Evolutionary conservation across 2,113 vertebrate species (phyloP).

Genomic region (Podilymbus podiceps): DNA sequence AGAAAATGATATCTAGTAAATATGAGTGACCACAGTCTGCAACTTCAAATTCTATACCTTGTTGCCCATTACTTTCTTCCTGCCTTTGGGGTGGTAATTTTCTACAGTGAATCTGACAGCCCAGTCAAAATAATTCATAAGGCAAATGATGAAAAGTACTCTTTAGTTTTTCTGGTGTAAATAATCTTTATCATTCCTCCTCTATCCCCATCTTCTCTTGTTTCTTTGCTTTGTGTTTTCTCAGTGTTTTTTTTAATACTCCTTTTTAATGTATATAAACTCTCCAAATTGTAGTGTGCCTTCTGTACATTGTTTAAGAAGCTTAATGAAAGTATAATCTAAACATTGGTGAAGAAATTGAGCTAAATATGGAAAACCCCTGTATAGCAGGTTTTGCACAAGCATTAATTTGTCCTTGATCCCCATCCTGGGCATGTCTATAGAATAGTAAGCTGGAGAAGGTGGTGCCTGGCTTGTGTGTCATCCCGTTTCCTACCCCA

Average conservation of each 20-base stretch:
- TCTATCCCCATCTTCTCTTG: background rate
- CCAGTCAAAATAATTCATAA: slow-evolving; percentile 15
- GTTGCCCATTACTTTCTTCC: background rate
- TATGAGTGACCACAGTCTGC: background rate
- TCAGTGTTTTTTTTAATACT: background rate
- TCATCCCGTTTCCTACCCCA: background rate
- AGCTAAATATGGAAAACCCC: background rate
- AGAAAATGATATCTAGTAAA: background rate
- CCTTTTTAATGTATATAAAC: background rate
- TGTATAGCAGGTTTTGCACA: background rate
- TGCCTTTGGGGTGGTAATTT: background rate
- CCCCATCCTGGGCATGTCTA: background rate
- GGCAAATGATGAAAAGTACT: background rate
- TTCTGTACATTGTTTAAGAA: background rate
- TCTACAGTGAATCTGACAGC: background rate
- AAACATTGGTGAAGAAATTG: background rate
- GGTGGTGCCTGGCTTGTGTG: background rate
- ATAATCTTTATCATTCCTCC: background rate
- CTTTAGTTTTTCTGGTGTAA: background rate
- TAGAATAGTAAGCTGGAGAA: background rate
- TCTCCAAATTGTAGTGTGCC: background rate
- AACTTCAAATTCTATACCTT: background rate
- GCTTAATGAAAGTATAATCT: background rate
- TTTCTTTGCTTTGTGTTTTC: background rate
- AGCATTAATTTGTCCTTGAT: background rate